These are phyloP conservation scores for Eutolmus rufibarbis DNA, from an alignment of 2,888 invertebrate genomes.

Conservation along the genomic window DNA sequence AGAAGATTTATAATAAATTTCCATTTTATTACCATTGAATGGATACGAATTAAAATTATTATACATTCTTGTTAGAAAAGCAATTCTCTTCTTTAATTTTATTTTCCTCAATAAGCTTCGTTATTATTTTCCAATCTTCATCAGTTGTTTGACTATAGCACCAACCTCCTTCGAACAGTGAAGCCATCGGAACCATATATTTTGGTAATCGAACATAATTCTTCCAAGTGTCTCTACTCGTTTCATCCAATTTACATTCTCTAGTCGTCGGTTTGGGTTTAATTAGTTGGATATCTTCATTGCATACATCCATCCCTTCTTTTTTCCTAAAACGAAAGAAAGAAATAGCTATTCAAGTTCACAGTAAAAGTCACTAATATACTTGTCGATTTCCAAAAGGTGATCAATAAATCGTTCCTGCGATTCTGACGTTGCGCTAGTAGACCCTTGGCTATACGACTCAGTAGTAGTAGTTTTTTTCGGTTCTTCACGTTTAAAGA, in stretches of 20 bases:
- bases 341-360: neutral
- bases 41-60: neutral
- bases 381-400: neutral
- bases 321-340: neutral
- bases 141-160: neutral
- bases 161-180: neutral
- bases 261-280: neutral
- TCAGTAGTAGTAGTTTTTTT: neutral
- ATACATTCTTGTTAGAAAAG: neutral
- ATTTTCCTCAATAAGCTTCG: neutral
- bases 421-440: neutral
- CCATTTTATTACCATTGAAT: neutral
- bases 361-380: neutral
- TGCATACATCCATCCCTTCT: neutral
- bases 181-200: constrained; percentile 11
- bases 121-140: neutral
- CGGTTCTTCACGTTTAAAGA: neutral
- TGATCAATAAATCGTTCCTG: neutral
- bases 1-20: neutral
- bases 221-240: neutral
- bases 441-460: neutral
- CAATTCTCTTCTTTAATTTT: neutral
- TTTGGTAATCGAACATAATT: neutral
- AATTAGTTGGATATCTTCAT: neutral
- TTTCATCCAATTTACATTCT: neutral